phyloP scores from a whole-genome alignment of 2,113 vertebrate species.

The Lonchura striata region DNA sequence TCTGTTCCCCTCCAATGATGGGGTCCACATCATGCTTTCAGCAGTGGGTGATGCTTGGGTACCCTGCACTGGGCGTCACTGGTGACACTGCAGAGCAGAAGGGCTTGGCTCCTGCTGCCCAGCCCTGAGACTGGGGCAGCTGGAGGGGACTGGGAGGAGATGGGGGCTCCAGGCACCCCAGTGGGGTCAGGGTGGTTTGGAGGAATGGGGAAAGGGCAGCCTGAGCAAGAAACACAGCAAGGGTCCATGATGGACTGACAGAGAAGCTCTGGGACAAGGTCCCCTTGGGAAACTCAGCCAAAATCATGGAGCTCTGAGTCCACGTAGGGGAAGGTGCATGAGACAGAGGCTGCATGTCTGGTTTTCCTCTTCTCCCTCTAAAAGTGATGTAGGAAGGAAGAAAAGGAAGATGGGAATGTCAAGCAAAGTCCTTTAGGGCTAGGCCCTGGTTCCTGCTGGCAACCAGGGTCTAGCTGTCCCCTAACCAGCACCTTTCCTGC shows the following conservation, averaged over 20 bases:
- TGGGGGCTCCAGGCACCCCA: background rate
- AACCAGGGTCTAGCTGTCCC: background rate
- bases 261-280: background rate
- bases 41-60: background rate
- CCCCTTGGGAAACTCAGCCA: background rate
- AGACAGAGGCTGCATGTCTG: background rate
- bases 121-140: background rate
- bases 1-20: background rate
- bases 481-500: rapidly evolving
- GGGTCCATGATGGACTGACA: background rate
- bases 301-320: background rate
- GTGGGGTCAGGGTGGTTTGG: background rate
- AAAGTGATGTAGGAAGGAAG: background rate
- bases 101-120: background rate
- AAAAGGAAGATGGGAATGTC: background rate
- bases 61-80: background rate
- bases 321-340: background rate
- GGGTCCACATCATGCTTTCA: background rate
- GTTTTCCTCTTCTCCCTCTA: background rate
- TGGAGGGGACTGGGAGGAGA: background rate
- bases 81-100: no score
- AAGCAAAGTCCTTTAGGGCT: background rate
- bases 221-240: background rate
- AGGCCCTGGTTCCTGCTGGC: no score
- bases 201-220: background rate